Evolutionary conservation across 2,797 vertebrate species (phyloP).

Genomic region (Falco concolor): DNA sequence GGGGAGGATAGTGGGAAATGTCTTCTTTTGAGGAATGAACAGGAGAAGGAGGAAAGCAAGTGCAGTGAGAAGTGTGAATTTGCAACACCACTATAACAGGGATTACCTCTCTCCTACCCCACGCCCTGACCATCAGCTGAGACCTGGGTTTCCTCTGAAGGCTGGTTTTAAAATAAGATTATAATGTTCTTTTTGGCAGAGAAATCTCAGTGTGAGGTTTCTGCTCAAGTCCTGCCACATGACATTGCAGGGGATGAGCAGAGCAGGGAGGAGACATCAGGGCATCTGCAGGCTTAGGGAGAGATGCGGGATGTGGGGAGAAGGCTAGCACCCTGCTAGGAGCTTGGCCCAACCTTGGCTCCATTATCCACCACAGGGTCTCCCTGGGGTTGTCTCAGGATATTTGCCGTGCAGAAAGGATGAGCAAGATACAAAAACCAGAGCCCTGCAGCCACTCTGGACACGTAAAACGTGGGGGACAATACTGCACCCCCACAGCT

Average conservation of each 20-base stretch:
- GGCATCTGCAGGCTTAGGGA: neutral
- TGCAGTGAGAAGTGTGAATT: neutral
- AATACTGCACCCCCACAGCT: neutral
- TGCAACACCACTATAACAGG: neutral
- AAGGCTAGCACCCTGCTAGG: neutral
- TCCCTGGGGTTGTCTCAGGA: neutral
- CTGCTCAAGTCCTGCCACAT: rapidly evolving
- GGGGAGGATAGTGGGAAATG: neutral
- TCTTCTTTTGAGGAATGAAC: neutral
- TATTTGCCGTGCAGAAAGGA: neutral
- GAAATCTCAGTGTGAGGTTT: neutral
- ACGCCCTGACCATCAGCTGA: neutral
- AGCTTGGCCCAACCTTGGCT: neutral
- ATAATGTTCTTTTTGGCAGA: neutral
- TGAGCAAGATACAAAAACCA: neutral
- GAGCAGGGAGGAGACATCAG: neutral
- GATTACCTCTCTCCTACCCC: neutral
- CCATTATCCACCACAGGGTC: neutral
- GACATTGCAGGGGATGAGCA: neutral
- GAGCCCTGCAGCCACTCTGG: neutral
- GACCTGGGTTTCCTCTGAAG: neutral
- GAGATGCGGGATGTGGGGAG: neutral
- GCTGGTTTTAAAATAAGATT: neutral
- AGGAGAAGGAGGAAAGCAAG: neutral
- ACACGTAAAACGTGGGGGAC: rapidly evolving